These are phyloP conservation scores for Nothocercus nigrocapillus DNA, from an alignment of 2,113 vertebrate genomes.

Conservation along the genomic window DNA sequence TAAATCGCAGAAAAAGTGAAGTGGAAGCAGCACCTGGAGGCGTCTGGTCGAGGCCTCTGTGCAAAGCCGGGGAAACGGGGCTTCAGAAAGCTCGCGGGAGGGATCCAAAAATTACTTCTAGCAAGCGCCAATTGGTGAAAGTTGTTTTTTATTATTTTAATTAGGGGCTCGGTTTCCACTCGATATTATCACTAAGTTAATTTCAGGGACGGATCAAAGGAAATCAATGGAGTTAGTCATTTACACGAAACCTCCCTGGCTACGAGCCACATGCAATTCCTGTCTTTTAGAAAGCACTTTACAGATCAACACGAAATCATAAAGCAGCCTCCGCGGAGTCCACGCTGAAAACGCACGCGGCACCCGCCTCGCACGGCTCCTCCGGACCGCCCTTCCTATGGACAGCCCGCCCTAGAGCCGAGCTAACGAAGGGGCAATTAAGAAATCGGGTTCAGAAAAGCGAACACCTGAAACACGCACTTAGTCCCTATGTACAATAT, in stretches of 20 bases:
- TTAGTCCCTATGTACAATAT: background rate
- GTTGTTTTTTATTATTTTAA: background rate
- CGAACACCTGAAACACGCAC: background rate
- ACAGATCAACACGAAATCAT: background rate
- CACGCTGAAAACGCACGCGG: accelerated
- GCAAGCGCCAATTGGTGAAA: background rate
- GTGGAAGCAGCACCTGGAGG: no score
- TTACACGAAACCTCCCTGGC: background rate
- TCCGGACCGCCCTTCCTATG: accelerated
- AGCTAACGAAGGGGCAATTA: background rate
- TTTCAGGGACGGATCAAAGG: background rate
- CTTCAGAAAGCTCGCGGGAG: background rate
- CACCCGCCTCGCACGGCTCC: background rate
- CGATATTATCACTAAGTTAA: background rate
- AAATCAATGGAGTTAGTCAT: background rate
- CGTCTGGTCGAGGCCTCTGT: no score
- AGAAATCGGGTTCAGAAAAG: background rate
- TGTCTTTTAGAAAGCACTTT: background rate
- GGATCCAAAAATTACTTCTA: background rate
- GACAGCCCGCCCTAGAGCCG: no score
- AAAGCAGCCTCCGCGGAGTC: background rate
- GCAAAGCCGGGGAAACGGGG: no score
- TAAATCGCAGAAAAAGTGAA: no score
- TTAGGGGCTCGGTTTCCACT: background rate
- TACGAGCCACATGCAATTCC: background rate